Evolutionary conservation across 2,113 vertebrate species (phyloP).

Genomic region (Myotis davidii): DNA sequence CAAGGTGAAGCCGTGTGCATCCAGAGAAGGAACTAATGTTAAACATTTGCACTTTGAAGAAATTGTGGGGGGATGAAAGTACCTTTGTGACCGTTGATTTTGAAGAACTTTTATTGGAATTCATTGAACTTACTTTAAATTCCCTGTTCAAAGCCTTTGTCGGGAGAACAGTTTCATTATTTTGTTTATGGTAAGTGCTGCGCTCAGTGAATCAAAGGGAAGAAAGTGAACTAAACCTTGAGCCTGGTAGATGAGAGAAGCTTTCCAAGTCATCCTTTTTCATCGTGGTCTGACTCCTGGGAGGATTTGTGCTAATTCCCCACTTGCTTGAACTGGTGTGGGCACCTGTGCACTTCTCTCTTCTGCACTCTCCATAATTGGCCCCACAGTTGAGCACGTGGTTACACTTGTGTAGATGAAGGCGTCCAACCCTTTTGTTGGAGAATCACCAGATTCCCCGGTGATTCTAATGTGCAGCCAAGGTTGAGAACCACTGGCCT

Average conservation of each 20-base stretch:
- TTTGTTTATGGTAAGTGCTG: background rate
- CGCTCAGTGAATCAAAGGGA: slow-evolving; percentile 32
- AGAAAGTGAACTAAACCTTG: slow-evolving; percentile 32
- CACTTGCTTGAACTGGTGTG: slow-evolving; percentile 11
- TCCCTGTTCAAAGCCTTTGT: slow-evolving; percentile 20
- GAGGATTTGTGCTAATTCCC: background rate
- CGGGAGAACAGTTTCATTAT: background rate
- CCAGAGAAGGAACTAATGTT: background rate
- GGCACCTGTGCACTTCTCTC: background rate
- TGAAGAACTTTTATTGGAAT: slow-evolving; percentile 50
- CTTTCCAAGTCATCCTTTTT: slow-evolving; percentile 1
- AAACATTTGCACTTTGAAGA: background rate
- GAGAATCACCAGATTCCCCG: background rate
- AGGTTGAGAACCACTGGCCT: background rate
- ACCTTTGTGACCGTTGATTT: slow-evolving; percentile 43
- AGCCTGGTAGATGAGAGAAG: background rate
- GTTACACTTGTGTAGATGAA: slow-evolving; percentile 55
- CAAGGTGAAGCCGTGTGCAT: background rate
- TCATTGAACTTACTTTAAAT: slow-evolving; percentile 19
- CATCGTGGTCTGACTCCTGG: background rate
- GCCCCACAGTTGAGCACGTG: background rate
- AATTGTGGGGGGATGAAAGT: background rate
- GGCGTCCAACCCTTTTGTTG: slow-evolving; percentile 17
- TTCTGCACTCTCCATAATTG: background rate
- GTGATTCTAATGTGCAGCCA: no score